Conservation (phyloP, 2,113 vertebrate genomes). For the Helogale parvula region DNA sequence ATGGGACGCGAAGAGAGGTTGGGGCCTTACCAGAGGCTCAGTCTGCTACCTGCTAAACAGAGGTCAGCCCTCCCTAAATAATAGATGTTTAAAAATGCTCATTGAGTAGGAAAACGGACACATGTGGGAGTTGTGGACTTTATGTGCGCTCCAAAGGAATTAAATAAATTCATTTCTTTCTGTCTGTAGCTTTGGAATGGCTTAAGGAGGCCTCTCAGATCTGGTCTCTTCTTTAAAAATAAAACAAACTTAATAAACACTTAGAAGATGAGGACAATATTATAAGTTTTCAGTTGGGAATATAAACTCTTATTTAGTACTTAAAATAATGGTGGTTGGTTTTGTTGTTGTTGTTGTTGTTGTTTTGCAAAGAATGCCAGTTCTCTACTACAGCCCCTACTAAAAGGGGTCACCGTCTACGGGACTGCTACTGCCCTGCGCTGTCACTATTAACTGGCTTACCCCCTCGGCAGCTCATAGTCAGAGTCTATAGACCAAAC, state of each 20-base stretch:
- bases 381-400: neutral
- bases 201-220: conserved; percentile 24
- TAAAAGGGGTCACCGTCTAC: neutral
- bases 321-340: neutral
- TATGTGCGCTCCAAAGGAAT: neutral
- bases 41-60: neutral
- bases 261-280: neutral
- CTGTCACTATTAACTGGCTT: neutral
- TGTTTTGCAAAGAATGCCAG: neutral
- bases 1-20: neutral
- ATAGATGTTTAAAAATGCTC: neutral
- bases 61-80: neutral
- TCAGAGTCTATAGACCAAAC: neutral
- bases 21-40: neutral
- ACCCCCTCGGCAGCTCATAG: neutral
- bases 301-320: neutral
- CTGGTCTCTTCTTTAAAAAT: conserved; percentile 57
- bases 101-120: neutral
- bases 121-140: neutral
- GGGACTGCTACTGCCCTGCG: neutral
- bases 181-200: conserved; percentile 32
- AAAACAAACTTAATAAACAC: conserved; percentile 41
- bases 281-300: conserved; percentile 4
- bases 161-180: conserved; percentile 46
- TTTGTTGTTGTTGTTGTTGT: no score